Evolutionary conservation across 2,797 vertebrate species (phyloP).

Genomic region (Premnoplex brunnescens): DNA sequence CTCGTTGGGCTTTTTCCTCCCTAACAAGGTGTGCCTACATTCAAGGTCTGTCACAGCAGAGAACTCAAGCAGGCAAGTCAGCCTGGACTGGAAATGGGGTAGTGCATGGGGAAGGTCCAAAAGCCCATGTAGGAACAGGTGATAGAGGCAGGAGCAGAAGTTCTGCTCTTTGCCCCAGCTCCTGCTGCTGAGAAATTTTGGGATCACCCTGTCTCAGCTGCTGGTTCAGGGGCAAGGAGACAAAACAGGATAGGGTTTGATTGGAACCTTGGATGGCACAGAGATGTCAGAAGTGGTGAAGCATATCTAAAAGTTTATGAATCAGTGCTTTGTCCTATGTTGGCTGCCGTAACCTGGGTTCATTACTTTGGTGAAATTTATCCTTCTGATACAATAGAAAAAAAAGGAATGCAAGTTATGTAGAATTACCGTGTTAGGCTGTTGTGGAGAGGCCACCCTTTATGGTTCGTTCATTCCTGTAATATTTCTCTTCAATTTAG

Average conservation of each 20-base stretch:
- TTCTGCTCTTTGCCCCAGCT: neutral
- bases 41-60: neutral
- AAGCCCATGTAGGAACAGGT: rapidly evolving
- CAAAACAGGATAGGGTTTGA: neutral
- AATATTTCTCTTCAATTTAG: neutral
- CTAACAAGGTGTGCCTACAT: neutral
- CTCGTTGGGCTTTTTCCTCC: neutral
- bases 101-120: neutral
- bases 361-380: neutral
- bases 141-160: neutral
- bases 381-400: neutral
- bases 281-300: neutral
- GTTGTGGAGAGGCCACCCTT: neutral
- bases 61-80: neutral
- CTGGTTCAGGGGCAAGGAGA: neutral
- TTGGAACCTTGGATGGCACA: neutral
- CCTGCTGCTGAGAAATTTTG: neutral
- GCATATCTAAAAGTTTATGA: neutral
- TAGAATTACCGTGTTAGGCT: neutral
- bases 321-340: neutral
- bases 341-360: neutral
- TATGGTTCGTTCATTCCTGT: neutral
- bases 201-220: neutral
- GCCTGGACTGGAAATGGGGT: neutral
- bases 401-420: neutral